These are phyloP conservation scores for Aldrovandia affinis DNA, from an alignment of 2,797 vertebrate genomes.

Conservation along the genomic window DNA sequence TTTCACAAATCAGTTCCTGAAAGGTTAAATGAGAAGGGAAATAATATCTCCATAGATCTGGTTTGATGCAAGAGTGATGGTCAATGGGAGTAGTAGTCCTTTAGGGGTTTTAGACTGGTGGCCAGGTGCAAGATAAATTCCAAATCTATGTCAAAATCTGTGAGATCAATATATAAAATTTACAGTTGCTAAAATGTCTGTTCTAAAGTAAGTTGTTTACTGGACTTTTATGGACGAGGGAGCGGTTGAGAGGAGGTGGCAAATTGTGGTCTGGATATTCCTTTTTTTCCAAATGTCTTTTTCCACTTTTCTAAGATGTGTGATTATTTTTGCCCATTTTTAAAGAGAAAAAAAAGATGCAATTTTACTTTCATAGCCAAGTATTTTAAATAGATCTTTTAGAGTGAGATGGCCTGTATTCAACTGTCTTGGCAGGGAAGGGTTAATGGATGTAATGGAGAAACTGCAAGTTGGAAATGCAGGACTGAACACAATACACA, in stretches of 20 bases:
- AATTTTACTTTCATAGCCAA: constrained; percentile 56
- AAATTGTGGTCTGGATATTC: constrained; percentile 34
- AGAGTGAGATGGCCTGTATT: constrained; percentile 58
- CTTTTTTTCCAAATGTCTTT: constrained; percentile 31
- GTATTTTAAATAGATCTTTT: constrained; percentile 63
- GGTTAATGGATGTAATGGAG: constrained; percentile 47
- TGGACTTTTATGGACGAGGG: constrained; percentile 22
- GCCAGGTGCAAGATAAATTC: constrained; percentile 33
- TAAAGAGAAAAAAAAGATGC: neutral
- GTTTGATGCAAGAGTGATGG: constrained; percentile 26
- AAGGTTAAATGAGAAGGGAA: constrained; percentile 9
- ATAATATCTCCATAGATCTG: neutral
- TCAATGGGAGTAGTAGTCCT: constrained; percentile 32
- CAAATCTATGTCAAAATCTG: neutral
- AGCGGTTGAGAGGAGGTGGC: constrained; percentile 35
- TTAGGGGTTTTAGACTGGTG: constrained; percentile 48
- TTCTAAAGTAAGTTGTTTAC: neutral
- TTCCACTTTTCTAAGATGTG: constrained; percentile 38
- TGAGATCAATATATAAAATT: neutral
- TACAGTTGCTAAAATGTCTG: neutral
- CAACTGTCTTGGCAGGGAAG: constrained; percentile 59
- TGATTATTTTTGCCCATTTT: constrained; percentile 8
- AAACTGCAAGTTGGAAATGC: constrained; percentile 52
- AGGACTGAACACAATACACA: constrained; percentile 37
- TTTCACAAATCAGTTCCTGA: neutral